Evolutionary conservation across 2,113 vertebrate genomes (phyloP).

Genomic region (Benitochromis conjunctus): DNA sequence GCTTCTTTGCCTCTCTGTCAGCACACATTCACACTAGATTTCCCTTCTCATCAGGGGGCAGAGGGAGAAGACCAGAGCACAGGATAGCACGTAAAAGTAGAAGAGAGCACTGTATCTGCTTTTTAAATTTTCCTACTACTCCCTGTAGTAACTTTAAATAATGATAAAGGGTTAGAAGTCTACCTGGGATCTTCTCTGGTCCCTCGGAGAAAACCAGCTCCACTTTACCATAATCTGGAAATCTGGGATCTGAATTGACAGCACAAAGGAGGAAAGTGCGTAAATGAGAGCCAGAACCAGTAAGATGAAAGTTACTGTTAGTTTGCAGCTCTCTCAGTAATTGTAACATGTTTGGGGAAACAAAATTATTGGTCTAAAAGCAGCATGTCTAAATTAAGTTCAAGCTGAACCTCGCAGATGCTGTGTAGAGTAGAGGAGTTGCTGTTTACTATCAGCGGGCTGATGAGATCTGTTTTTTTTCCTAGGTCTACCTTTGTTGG

Average conservation of each 20-base stretch:
- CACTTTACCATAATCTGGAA: conserved; percentile 87
- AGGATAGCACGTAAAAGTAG: neutral
- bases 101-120: neutral
- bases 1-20: conserved; percentile 64
- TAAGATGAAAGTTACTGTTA: conserved; percentile 3
- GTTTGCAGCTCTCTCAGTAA: neutral
- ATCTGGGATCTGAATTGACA: conserved; percentile 83
- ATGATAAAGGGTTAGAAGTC: neutral
- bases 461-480: conserved; percentile 29
- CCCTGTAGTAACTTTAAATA: neutral
- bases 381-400: conserved; percentile 37
- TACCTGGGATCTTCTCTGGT: conserved; percentile 88
- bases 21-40: conserved; percentile 68
- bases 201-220: conserved; percentile 90
- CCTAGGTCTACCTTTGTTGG: conserved; percentile 80
- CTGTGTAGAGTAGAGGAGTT: neutral
- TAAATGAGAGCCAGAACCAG: neutral
- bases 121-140: neutral
- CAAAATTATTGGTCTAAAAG: conserved; percentile 32
- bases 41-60: conserved; percentile 43
- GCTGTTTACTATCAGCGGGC: neutral
- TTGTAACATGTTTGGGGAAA: conserved; percentile 35
- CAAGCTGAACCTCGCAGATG: conserved; percentile 13
- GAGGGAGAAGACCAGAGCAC: neutral
- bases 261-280: conserved; percentile 24